These are phyloP conservation scores for Paratilapia polleni DNA, from an alignment of 2,113 vertebrate species.

Conservation along the genomic window DNA sequence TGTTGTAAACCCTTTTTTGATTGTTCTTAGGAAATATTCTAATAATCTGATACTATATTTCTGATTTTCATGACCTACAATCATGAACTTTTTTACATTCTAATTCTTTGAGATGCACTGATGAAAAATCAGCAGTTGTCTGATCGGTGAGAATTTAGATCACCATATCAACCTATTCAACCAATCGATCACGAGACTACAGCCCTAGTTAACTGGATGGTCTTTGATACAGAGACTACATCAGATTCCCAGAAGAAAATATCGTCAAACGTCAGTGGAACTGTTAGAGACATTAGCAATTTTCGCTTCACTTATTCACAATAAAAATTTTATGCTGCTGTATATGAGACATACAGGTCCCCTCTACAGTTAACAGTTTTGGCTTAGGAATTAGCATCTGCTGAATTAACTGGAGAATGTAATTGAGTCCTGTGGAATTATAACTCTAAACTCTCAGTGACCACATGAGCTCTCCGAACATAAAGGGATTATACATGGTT, in stretches of 20 bases:
- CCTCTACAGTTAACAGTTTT: background rate
- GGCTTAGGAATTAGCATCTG: conserved; percentile 23
- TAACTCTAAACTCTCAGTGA: conserved; percentile 60
- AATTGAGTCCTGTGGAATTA: conserved; percentile 31
- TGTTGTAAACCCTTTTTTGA: too few relatives aligned
- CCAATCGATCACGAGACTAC: background rate
- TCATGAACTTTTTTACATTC: background rate
- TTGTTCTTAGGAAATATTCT: background rate
- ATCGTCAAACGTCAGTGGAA: background rate
- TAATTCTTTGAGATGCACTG: background rate
- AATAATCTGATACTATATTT: background rate
- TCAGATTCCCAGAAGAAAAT: background rate
- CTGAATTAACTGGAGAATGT: conserved; percentile 47
- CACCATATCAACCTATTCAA: background rate
- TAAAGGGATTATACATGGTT: conserved; percentile 58
- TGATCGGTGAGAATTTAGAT: background rate
- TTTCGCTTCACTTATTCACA: background rate
- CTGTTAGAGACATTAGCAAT: background rate
- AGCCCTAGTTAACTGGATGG: background rate
- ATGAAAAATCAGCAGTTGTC: background rate
- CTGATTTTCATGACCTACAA: too few relatives aligned
- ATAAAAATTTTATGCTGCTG: background rate
- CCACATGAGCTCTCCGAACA: conserved; percentile 43
- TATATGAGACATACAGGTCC: background rate
- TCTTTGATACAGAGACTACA: background rate